Conservation (phyloP, 2,113 vertebrate species). For the Catharus fuscescens region DNA sequence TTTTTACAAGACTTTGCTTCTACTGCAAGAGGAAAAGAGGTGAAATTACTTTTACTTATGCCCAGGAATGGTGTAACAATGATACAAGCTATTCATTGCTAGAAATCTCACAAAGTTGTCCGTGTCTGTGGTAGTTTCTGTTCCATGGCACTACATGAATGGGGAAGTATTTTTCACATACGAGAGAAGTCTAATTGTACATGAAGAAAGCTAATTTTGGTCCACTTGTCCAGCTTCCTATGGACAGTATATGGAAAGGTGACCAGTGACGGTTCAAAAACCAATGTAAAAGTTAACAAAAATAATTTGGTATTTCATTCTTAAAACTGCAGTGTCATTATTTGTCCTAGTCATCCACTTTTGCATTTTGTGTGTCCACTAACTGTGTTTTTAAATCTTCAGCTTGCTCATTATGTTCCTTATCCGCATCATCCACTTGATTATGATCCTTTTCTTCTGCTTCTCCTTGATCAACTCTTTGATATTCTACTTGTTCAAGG, state of each 20-base stretch:
- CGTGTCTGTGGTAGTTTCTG: conserved; percentile 20
- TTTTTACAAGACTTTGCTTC: conserved; percentile 21
- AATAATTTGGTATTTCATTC: conserved; percentile 63
- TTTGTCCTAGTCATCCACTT: conserved; percentile 48
- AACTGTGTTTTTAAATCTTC: conserved; percentile 58
- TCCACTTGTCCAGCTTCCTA: conserved; percentile 66
- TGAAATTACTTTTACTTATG: conserved; percentile 52
- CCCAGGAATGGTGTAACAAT: conserved; percentile 24
- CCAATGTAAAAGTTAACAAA: conserved; percentile 63
- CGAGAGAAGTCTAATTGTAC: conserved; percentile 49
- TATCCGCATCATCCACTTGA: conserved; percentile 24
- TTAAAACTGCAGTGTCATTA: conserved; percentile 31
- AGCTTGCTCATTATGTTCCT: conserved; percentile 41
- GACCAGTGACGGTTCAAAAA: conserved; percentile 43
- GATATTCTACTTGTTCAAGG: conserved; percentile 73
- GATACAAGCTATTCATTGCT: conserved; percentile 62
- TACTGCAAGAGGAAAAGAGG: conserved; percentile 21
- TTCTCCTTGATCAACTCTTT: conserved; percentile 59
- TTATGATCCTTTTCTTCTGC: conserved; percentile 44
- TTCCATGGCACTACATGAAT: conserved; percentile 24
- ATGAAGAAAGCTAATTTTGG: conserved; percentile 72
- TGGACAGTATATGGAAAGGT: conserved; percentile 1
- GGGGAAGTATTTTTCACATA: conserved; percentile 14
- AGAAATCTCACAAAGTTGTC: conserved; percentile 61
- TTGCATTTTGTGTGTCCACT: conserved; percentile 34